phyloP scores from a whole-genome alignment of 92 coral and sea anemone genomes.

The Blastomussa wellsi region DNA sequence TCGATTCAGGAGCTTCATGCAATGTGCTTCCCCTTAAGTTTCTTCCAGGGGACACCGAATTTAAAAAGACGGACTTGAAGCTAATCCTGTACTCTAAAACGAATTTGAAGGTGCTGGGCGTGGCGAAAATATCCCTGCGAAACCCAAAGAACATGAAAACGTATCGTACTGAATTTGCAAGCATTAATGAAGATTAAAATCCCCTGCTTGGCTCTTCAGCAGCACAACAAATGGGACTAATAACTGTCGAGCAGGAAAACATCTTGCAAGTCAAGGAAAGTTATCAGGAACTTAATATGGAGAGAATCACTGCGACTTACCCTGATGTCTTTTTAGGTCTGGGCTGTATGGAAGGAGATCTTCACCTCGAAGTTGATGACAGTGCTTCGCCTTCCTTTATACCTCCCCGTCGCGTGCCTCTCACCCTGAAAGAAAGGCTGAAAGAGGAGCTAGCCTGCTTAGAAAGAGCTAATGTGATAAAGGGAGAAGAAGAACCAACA shows the following conservation, averaged over 20 bases:
- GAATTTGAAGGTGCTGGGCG: conserved; percentile 24
- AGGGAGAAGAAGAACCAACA: conserved; percentile 1
- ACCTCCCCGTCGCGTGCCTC: conserved; percentile 16
- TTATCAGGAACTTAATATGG: too few species aligned
- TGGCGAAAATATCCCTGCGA: conserved; percentile 31
- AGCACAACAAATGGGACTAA: too few species aligned
- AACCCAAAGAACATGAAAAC: conserved; percentile 34
- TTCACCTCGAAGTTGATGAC: conserved; percentile 11
- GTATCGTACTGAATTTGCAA: too few species aligned
- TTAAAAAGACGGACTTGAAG: conserved; percentile 11
- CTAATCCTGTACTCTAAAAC: conserved; percentile 34
- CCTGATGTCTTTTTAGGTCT: background rate
- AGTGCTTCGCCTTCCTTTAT: conserved; percentile 2
- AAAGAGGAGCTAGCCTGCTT: conserved; percentile 25
- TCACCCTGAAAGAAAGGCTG: conserved; percentile 11
- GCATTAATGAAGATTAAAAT: too few species aligned
- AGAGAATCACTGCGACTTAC: background rate
- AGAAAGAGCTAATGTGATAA: background rate
- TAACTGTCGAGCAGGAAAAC: too few species aligned
- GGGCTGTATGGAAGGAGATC: too few species aligned
- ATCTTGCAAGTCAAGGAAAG: too few species aligned
- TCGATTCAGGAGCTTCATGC: conserved; percentile 47
- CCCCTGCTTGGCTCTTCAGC: too few species aligned
- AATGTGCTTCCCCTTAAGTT: too few species aligned
- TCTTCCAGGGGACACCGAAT: conserved; percentile 21